Evolutionary conservation across 2,113 vertebrate genomes (phyloP).

Genomic region (Pipra filicauda): DNA sequence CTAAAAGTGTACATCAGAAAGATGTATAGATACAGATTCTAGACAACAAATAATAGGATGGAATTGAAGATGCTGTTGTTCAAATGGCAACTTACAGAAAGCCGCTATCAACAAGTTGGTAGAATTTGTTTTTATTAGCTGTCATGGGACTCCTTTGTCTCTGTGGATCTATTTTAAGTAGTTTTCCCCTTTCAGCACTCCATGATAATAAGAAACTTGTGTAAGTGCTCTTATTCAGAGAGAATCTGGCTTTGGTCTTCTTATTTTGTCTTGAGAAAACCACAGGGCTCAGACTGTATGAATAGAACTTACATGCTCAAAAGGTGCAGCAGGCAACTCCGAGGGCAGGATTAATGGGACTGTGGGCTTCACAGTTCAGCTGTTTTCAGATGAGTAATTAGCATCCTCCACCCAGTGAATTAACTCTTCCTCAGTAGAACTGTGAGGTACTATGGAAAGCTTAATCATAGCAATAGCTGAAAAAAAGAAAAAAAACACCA

Average conservation of each 20-base stretch:
- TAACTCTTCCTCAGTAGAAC: not conserved
- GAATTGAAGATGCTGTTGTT: not conserved
- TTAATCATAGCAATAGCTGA: not conserved
- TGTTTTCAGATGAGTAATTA: conserved; percentile 20
- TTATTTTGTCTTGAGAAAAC: conserved; percentile 23
- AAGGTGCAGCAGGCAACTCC: not conserved
- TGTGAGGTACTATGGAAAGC: not conserved
- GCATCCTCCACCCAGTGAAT: not conserved
- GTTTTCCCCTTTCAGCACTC: not conserved
- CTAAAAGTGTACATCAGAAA: not conserved
- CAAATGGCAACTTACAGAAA: not conserved
- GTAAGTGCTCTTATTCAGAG: not conserved
- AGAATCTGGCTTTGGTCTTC: not conserved
- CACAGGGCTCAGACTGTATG: not conserved
- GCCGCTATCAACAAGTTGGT: conserved; percentile 16
- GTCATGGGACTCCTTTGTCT: not conserved
- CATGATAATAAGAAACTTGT: conserved; percentile 24
- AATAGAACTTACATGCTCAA: not conserved
- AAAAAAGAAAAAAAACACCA: not conserved
- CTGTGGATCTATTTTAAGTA: not conserved
- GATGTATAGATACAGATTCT: not conserved
- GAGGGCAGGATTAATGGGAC: not conserved
- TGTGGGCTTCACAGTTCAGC: not conserved
- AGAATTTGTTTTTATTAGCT: conserved; percentile 4
- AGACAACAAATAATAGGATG: not conserved